Evolutionary conservation across 1,140 invertebrate genomes (phyloP), one percentile per base, ranked within the genome.

Genomic region (Pogonognathellus flavescens): DNA sequence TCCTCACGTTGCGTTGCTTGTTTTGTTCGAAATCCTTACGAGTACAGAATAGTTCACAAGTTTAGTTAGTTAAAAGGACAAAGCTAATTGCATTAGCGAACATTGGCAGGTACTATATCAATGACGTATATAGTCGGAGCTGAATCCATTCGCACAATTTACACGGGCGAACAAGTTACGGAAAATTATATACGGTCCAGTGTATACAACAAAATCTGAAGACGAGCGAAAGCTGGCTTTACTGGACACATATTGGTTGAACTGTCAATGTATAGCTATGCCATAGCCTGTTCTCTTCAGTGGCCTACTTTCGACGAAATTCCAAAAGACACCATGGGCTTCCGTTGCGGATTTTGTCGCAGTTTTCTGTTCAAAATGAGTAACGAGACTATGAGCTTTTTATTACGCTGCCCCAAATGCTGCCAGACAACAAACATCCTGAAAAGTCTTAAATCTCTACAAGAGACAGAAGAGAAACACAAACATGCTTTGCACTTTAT

Each of bases 161-260:
- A 92, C 86, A 92, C 93, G 84, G 96, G 95, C 0, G 93, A 95
- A 87, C 94, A 95, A 89, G 93, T 99, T 20, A 94, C 94, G 41
- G 97, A 99, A 90, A 98, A 98, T 90, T 99, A n/a, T n/a, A n/a
- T n/a, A 99, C 90, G 97, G 97, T 0, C 95, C 95, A 4, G 93
- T 97, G 83, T 98, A 96, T 90, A 96, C 95, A 1, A 93, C 94
- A 49, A 93, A 93, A 22, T 89, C 92, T 0, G 92, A 93, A 82
- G 91, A 91, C 3, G 93, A 94, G 85, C 91, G 97, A n/a, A 93
- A 94, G 87, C 89, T 20, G 1, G 93, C 92, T 59, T 90, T 98
- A 0, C 93, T 93, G 86, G 92, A 94, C 8, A 94, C 95, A 83
- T 98, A 98, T 90, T 96, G 94, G 94, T 98, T 98, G 89, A 93